A percentile compares a stretch with the other conserved stretches of the same genome.
phyloP scores from a whole-genome alignment of 2,797 vertebrate genomes.

The Cryptoblepharus egeriae region DNA sequence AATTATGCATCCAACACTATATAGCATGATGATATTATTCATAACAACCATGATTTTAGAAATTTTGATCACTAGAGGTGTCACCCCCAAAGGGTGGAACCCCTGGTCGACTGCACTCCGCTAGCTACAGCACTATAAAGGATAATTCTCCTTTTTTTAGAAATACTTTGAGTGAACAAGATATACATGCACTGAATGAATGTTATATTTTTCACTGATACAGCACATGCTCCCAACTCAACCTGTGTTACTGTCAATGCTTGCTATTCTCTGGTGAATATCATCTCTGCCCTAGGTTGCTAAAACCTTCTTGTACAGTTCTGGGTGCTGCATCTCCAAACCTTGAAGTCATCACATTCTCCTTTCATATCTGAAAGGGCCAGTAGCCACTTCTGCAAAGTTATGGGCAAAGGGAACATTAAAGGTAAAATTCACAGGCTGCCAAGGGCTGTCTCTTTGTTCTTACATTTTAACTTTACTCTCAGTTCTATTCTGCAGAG shows the following conservation, averaged over 20 bases:
- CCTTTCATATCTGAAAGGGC: slow-evolving; percentile 4
- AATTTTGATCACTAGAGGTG: too few species aligned
- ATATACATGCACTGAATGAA: background rate
- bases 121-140: too few species aligned
- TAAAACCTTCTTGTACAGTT: background rate
- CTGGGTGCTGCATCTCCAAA: background rate
- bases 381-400: slow-evolving; percentile 6
- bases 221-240: background rate
- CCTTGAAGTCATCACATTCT: background rate
- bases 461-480: slow-evolving; percentile 13
- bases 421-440: slow-evolving; percentile 14
- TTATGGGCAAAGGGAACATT: background rate
- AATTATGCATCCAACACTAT: too few species aligned
- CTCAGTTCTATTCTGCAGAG: background rate
- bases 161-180: background rate
- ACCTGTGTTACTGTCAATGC: background rate
- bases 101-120: too few species aligned
- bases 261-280: background rate
- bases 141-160: background rate
- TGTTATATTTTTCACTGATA: background rate
- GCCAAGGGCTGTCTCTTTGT: slow-evolving; percentile 14
- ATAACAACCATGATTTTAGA: too few species aligned
- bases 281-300: background rate
- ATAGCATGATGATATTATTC: too few species aligned
- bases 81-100: too few species aligned